A percentile compares a stretch with the other conserved stretches of the same genome.
These are phyloP conservation scores for Crypturellus tataupa DNA, from an alignment of 2,797 vertebrate species.

Conservation along the genomic window DNA sequence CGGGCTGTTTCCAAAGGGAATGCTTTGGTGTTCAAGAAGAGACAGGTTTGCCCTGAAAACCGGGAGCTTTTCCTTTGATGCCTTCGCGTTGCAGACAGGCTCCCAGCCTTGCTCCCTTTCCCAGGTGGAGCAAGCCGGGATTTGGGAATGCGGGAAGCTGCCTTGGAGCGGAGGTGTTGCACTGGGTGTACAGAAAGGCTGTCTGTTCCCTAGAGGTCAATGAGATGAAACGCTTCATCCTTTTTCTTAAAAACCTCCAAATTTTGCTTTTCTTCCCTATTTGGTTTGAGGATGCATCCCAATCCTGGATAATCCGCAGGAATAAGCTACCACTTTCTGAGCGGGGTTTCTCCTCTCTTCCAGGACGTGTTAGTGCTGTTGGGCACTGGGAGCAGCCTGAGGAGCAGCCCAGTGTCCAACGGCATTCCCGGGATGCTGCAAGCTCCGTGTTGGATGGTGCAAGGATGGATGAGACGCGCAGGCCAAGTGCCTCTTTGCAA, in stretches of 20 bases:
- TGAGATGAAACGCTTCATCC: rapidly evolving
- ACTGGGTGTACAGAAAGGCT: too few relatives aligned
- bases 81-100: background rate
- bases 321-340: background rate
- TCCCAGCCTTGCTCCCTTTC: background rate
- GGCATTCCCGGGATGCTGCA: background rate
- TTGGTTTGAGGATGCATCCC: background rate
- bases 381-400: background rate
- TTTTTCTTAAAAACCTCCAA: background rate
- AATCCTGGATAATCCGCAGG: background rate
- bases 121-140: background rate
- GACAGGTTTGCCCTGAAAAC: background rate
- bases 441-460: background rate
- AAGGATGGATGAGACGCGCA: too few relatives aligned
- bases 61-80: too few relatives aligned
- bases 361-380: background rate
- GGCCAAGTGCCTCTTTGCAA: background rate
- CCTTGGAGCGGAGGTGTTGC: background rate
- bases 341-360: background rate
- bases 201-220: rapidly evolving
- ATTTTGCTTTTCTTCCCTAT: background rate
- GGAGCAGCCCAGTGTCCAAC: too few relatives aligned
- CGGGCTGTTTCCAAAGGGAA: background rate
- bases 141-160: background rate
- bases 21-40: background rate